Evolutionary conservation across 2,113 vertebrate genomes (phyloP).

Genomic region (Gymnorhina tibicen): DNA sequence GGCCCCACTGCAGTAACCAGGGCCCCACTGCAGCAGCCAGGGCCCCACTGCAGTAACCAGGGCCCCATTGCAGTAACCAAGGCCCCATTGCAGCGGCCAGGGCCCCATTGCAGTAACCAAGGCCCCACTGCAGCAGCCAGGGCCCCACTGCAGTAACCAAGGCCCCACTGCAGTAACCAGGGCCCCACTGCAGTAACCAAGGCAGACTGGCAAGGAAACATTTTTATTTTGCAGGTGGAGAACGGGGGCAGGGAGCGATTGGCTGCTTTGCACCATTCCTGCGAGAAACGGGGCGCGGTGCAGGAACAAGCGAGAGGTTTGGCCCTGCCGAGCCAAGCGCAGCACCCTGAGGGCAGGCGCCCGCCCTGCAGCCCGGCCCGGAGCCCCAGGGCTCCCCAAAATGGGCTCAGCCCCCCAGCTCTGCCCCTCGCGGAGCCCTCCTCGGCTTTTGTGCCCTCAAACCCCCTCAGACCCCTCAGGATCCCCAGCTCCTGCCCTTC

Average conservation of each 20-base stretch:
- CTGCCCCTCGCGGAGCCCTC: not conserved
- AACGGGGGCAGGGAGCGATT: not conserved
- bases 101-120: not conserved
- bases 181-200: not conserved
- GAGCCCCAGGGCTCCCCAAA: not conserved
- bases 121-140: not conserved
- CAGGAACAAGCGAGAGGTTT: not conserved
- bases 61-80: not conserved
- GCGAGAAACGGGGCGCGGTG: not conserved
- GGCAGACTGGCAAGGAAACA: not conserved
- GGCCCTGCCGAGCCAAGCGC: not conserved
- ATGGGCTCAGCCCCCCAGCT: not conserved
- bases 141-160: not conserved
- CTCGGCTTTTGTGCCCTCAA: not conserved
- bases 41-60: too few species aligned
- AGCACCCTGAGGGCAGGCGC: too few species aligned
- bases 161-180: too few species aligned
- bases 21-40: too few species aligned
- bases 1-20: fast-evolving
- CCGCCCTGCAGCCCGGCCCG: not conserved
- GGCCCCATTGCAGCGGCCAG: not conserved
- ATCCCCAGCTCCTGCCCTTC: not conserved
- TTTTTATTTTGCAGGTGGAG: not conserved
- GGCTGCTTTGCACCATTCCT: not conserved
- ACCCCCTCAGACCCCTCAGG: not conserved